phyloP scores from a whole-genome alignment of 2,797 vertebrate species.

The Ptychadena robeensis region DNA sequence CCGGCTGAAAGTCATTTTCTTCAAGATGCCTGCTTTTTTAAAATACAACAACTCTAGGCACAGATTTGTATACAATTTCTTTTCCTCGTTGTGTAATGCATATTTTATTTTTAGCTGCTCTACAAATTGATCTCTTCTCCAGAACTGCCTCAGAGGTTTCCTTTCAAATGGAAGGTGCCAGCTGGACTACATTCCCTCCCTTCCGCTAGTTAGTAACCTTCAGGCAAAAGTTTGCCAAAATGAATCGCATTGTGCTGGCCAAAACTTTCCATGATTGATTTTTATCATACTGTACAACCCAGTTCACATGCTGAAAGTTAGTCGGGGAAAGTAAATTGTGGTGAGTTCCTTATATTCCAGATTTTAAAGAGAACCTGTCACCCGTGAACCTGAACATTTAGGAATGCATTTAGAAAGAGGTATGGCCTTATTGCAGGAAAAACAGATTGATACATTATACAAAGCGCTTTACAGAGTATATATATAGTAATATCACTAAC shows the following conservation, averaged over 20 bases:
- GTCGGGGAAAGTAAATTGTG: conserved; percentile 8
- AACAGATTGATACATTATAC: too few species aligned
- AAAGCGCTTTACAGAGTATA: too few species aligned
- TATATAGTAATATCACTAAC: too few species aligned
- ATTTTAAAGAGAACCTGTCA: not conserved
- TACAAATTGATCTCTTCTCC: conserved; percentile 49
- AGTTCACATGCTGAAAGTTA: conserved; percentile 45
- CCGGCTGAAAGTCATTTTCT: conserved; percentile 19
- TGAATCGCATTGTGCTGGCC: conserved; percentile 45
- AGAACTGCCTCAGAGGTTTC: conserved; percentile 56
- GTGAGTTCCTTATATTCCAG: conserved; percentile 10
- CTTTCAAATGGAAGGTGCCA: conserved; percentile 56
- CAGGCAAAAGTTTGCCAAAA: conserved; percentile 59
- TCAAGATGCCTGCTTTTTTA: conserved; percentile 20
- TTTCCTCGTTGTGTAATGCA: conserved; percentile 15
- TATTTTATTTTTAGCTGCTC: conserved; percentile 48
- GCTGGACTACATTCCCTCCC: conserved; percentile 59
- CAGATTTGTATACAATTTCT: conserved; percentile 35
- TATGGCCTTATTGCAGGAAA: not conserved
- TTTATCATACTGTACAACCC: conserved; percentile 48
- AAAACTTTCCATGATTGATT: conserved; percentile 52
- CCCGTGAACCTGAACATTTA: too few species aligned
- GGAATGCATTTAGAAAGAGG: not conserved
- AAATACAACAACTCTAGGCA: conserved; percentile 18
- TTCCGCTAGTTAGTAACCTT: conserved; percentile 59